These are phyloP conservation scores for Crioceris asparagi DNA, from an alignment of 2,888 invertebrate genomes.

Conservation along the genomic window DNA sequence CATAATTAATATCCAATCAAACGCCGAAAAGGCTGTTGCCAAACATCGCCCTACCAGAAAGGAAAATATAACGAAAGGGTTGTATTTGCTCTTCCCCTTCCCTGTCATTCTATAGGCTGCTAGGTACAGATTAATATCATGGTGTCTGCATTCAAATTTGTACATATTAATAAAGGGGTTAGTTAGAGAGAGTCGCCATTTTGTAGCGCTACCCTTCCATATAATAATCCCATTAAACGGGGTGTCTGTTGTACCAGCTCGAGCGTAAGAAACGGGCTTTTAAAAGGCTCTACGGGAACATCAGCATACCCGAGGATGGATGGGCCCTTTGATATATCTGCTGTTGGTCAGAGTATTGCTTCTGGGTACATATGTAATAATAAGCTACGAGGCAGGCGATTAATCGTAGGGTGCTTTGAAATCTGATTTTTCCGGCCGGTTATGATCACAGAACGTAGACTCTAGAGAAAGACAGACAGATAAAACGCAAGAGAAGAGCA, in stretches of 20 bases:
- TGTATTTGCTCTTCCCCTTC: too few relatives aligned
- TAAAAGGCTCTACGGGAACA: too few relatives aligned
- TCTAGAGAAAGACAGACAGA: background rate
- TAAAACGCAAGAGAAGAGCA: background rate
- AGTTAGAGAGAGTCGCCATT: constrained; percentile 38
- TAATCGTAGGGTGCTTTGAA: constrained; percentile 34
- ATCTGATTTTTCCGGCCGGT: constrained; percentile 35
- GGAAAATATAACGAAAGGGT: too few relatives aligned
- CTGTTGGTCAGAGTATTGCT: too few relatives aligned
- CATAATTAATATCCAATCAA: too few relatives aligned
- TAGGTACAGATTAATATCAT: constrained; percentile 22
- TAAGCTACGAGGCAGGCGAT: constrained; percentile 28
- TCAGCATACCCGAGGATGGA: too few relatives aligned
- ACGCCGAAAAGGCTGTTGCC: too few relatives aligned
- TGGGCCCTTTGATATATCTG: constrained; percentile 3
- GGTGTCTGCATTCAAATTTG: constrained; percentile 28
- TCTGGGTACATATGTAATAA: constrained; percentile 20
- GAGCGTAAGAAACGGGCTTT: constrained; percentile 34
- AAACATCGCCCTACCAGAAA: too few relatives aligned
- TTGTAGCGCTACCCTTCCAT: constrained; percentile 35
- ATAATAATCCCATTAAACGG: constrained; percentile 41
- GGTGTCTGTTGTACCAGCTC: constrained; percentile 37
- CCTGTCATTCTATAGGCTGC: too few relatives aligned
- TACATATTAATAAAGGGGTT: constrained; percentile 27
- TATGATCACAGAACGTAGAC: constrained; percentile 27